A percentile compares a stretch with the other conserved stretches of the same genome.
Evolutionary conservation across 2,888 invertebrate species (phyloP).

Genomic region (Diarsia dahlii): DNA sequence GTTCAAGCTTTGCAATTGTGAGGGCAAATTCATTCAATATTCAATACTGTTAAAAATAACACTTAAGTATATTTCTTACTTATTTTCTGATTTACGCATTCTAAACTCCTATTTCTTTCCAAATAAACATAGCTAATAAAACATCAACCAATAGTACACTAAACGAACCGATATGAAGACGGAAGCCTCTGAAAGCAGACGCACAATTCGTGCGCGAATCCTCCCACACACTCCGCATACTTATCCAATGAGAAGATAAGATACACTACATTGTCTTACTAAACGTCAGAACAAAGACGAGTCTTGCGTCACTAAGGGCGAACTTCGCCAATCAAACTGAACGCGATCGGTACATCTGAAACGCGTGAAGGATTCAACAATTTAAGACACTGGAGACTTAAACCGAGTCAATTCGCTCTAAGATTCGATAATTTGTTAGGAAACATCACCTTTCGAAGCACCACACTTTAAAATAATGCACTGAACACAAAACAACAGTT

Average conservation of each 20-base stretch:
- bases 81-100: background rate
- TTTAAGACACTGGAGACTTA: background rate
- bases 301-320: background rate
- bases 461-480: background rate
- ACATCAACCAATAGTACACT: background rate
- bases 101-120: background rate
- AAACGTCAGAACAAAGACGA: conserved; percentile 6
- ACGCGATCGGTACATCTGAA: background rate
- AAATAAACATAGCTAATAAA: background rate
- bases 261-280: conserved; percentile 4
- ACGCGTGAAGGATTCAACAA: background rate
- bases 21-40: background rate
- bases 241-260: conserved; percentile 26
- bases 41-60: background rate
- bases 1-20: background rate
- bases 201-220: conserved; percentile 8
- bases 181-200: conserved; percentile 18
- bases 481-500: conserved; percentile 2
- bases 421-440: background rate
- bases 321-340: background rate
- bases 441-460: background rate
- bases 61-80: background rate
- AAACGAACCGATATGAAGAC: background rate
- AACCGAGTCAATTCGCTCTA: background rate
- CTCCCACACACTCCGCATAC: conserved; percentile 26